phyloP scores from a whole-genome alignment of 1,140 invertebrate genomes.

The Drosophila pseudoobscura region DNA sequence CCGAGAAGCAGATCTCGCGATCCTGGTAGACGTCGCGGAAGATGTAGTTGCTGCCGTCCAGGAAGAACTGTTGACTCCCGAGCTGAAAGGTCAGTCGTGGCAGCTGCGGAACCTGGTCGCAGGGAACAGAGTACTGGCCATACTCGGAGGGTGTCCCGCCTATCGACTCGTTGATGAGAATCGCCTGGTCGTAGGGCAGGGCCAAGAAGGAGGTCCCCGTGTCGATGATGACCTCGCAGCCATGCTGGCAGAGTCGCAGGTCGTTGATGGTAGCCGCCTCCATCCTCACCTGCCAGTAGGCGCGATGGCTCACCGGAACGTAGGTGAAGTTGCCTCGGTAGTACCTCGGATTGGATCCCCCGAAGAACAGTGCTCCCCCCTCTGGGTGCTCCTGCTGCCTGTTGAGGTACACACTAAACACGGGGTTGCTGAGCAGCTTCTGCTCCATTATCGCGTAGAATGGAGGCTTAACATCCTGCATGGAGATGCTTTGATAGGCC shows the following conservation, averaged over 20 bases:
- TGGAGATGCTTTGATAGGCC: conserved; percentile 94
- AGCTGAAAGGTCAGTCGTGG: conserved; percentile 59
- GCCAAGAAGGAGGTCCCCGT: conserved; percentile 91
- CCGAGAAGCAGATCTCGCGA: conserved; percentile 53
- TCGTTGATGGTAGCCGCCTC: conserved; percentile 47
- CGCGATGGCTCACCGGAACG: conserved; percentile 58
- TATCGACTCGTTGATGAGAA: conserved; percentile 63
- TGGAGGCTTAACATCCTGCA: conserved; percentile 94
- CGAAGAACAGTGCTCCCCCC: conserved; percentile 72
- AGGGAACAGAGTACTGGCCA: conserved; percentile 56
- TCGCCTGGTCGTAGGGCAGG: conserved; percentile 84
- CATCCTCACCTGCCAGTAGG: conserved; percentile 82
- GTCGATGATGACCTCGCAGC: conserved; percentile 89
- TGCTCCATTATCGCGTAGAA: conserved; percentile 98
- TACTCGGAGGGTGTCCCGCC: conserved; percentile 56
- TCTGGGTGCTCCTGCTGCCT: conserved; percentile 86
- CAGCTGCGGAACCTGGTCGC: conserved; percentile 42
- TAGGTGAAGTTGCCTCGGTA: conserved; percentile 77
- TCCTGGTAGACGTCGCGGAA: conserved; percentile 53
- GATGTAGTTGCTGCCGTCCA: conserved; percentile 65
- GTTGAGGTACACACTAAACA: conserved; percentile 96
- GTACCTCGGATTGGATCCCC: conserved; percentile 62
- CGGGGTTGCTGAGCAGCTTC: conserved; percentile 88
- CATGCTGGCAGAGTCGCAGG: conserved; percentile 80
- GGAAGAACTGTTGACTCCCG: conserved; percentile 53